phyloP scores from a whole-genome alignment of 2,797 vertebrate genomes.

The Agapornis canus region DNA sequence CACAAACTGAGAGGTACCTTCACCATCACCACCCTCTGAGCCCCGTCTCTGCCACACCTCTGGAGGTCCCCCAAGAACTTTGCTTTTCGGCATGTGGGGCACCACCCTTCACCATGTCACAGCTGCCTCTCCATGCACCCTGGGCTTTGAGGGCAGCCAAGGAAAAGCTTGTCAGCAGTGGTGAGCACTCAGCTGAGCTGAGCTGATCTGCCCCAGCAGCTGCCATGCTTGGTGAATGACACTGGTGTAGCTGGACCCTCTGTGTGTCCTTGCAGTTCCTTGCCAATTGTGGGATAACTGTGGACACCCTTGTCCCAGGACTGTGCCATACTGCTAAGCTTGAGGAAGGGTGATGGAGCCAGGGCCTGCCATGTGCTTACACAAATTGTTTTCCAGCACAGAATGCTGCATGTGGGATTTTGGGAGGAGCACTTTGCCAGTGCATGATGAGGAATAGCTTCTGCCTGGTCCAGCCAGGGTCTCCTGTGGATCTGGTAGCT shows the following conservation, averaged over 20 bases:
- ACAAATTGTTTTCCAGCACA: not conserved
- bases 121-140: not conserved
- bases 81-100: not conserved
- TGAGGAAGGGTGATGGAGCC: not conserved
- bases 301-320: not conserved
- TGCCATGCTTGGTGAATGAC: not conserved
- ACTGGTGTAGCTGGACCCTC: not conserved
- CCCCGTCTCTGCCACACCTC: not conserved
- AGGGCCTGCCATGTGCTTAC: not conserved
- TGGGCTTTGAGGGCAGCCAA: not conserved
- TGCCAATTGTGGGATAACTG: not conserved
- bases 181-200: not conserved
- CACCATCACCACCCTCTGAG: not conserved
- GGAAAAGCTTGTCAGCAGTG: not conserved
- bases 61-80: not conserved
- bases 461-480: not conserved
- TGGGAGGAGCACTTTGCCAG: not conserved
- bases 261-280: not conserved
- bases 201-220: not conserved
- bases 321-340: not conserved
- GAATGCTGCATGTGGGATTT: not conserved
- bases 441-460: not conserved
- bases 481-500: not conserved
- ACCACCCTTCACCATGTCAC: not conserved
- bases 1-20: not conserved